These are phyloP conservation scores for Rana temporaria DNA, from an alignment of 2,113 vertebrate genomes.

Conservation along the genomic window DNA sequence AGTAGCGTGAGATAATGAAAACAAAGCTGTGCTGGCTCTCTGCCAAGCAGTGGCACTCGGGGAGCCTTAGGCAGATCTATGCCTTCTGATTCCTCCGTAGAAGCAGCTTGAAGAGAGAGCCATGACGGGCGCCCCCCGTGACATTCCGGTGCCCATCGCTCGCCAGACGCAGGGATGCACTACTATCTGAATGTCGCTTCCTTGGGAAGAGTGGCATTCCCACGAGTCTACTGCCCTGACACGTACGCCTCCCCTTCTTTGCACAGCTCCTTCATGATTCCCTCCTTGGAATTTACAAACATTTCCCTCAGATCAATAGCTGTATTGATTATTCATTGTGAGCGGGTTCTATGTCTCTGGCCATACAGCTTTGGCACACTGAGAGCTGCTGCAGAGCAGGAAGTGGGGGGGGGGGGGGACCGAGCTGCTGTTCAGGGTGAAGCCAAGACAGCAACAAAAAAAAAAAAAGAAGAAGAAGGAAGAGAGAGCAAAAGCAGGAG, in stretches of 20 bases:
- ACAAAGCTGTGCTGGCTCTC: constrained; percentile 81
- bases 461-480: constrained; percentile 62
- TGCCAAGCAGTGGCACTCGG: constrained; percentile 77
- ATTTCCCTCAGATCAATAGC: constrained; percentile 85
- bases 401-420: constrained; percentile 48
- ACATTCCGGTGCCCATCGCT: constrained; percentile 76
- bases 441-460: constrained; percentile 64
- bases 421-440: constrained; percentile 69
- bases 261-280: constrained; percentile 51
- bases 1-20: constrained; percentile 81
- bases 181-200: constrained; percentile 39
- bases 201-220: constrained; percentile 51
- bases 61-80: constrained; percentile 74
- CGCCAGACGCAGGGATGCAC: constrained; percentile 68
- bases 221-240: constrained; percentile 50
- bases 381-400: constrained; percentile 73
- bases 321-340: constrained; percentile 87
- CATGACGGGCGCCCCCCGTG: constrained; percentile 66
- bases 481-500: constrained; percentile 61
- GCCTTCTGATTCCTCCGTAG: constrained; percentile 73
- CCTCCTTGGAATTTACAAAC: constrained; percentile 87
- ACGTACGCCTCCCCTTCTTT: constrained; percentile 41
- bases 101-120: constrained; percentile 77
- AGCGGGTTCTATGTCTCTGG: constrained; percentile 83
- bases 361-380: constrained; percentile 79